phyloP scores from a whole-genome alignment of 2,113 vertebrate genomes.

The Corythaixoides concolor region DNA sequence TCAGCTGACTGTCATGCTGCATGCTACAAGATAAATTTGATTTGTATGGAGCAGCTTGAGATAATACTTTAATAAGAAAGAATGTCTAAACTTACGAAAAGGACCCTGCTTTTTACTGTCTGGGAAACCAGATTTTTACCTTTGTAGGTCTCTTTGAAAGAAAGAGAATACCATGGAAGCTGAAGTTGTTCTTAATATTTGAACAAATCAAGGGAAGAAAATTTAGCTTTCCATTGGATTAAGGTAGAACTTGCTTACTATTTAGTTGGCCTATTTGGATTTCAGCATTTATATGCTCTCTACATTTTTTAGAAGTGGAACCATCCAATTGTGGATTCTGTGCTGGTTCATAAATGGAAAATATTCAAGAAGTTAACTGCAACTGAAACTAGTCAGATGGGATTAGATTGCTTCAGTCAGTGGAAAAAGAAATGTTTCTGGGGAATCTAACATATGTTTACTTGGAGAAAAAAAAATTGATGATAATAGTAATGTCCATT shows the following conservation, averaged over 20 bases:
- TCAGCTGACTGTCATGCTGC: background rate
- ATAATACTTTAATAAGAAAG: background rate
- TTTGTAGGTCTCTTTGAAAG: background rate
- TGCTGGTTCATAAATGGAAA: background rate
- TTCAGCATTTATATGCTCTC: background rate
- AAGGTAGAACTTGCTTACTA: background rate
- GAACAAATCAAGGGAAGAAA: background rate
- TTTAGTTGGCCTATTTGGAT: background rate
- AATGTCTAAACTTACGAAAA: background rate
- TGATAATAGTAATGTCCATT: background rate
- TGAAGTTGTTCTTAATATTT: background rate
- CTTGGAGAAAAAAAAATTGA: rapidly evolving
- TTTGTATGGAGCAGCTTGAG: background rate
- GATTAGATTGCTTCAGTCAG: background rate
- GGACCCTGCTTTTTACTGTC: background rate
- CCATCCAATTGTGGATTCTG: background rate
- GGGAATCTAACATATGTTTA: background rate
- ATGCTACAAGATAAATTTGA: background rate
- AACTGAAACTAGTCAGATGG: background rate
- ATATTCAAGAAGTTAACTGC: background rate
- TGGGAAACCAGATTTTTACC: background rate
- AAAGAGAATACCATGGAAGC: background rate
- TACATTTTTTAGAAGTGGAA: background rate
- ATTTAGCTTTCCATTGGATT: background rate
- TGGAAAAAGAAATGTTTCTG: background rate